phyloP scores from a whole-genome alignment of 1,140 invertebrate species.

The Drosophila ohnishii region DNA sequence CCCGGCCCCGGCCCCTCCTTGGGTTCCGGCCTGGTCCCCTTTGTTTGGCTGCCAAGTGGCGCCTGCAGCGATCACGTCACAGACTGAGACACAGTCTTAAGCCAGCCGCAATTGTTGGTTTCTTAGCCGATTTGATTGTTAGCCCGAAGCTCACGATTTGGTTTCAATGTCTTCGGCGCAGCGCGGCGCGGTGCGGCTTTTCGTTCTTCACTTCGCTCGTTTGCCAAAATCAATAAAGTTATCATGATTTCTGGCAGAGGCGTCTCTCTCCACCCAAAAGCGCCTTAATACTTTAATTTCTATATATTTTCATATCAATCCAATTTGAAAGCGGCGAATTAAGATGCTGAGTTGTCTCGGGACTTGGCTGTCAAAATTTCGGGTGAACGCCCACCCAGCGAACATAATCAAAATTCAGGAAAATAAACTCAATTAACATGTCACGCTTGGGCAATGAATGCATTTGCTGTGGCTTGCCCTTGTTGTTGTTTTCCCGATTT shows the following conservation, averaged over 20 bases:
- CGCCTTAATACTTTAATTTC: constrained; percentile 60
- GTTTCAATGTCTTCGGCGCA: constrained; percentile 70
- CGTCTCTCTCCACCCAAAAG: constrained; percentile 41
- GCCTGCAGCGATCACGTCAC: constrained; percentile 79
- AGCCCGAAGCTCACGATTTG: constrained; percentile 67
- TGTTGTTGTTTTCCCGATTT: constrained; percentile 22
- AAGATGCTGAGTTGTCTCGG: constrained; percentile 35
- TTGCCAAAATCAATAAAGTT: constrained; percentile 78
- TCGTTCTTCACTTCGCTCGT: constrained; percentile 29
- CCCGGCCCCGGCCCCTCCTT: not conserved
- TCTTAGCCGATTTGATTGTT: constrained; percentile 67
- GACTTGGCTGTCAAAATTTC: constrained; percentile 60
- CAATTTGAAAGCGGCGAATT: constrained; percentile 65
- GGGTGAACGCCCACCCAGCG: constrained; percentile 71
- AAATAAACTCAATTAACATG: constrained; percentile 75
- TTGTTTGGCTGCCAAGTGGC: constrained; percentile 78
- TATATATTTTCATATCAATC: constrained; percentile 56
- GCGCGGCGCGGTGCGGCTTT: not conserved
- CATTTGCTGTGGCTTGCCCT: constrained; percentile 42
- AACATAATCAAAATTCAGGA: constrained; percentile 50
- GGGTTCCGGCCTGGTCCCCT: constrained; percentile 46
- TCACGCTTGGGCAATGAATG: constrained; percentile 75
- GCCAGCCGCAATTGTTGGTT: constrained; percentile 61
- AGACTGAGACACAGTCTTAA: constrained; percentile 57
- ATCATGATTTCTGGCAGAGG: constrained; percentile 69